These are phyloP conservation scores for Siniperca undulata DNA, from an alignment of 2,797 vertebrate species.

Conservation along the genomic window DNA sequence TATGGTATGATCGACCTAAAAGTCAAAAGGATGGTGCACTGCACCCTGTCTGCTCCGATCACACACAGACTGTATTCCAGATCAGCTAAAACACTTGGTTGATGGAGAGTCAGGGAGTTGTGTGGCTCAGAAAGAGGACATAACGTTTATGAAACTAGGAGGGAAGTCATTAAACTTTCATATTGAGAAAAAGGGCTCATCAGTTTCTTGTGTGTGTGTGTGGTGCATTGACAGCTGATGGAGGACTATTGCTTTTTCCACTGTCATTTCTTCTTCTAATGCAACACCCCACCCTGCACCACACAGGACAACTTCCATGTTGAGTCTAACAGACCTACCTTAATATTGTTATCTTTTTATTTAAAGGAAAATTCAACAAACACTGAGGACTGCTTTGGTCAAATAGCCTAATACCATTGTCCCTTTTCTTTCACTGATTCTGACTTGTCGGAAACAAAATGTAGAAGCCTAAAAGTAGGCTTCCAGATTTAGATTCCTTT, in stretches of 20 bases:
- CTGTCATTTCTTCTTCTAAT: constrained; percentile 12
- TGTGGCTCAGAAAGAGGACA: constrained; percentile 32
- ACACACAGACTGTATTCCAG: neutral
- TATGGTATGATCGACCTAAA: neutral
- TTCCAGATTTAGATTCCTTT: neutral
- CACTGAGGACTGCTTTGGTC: neutral
- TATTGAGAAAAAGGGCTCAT: constrained; percentile 43
- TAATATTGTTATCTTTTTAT: neutral
- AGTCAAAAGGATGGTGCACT: neutral
- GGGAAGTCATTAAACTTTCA: constrained; percentile 62
- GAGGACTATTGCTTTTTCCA: constrained; percentile 29
- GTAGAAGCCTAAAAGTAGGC: neutral
- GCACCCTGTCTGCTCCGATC: neutral
- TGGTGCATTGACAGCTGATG: constrained; percentile 31
- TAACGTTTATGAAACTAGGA: constrained; percentile 53
- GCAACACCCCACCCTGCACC: neutral
- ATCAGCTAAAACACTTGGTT: constrained; percentile 8
- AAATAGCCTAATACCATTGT: neutral
- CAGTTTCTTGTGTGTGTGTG: constrained; percentile 19
- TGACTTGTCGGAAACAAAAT: too few relatives aligned
- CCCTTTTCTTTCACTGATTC: neutral
- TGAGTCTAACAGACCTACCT: neutral
- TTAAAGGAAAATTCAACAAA: neutral
- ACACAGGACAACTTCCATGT: neutral
- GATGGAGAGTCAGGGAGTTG: constrained; percentile 30